These are phyloP conservation scores for Paramisgurnus dabryanus DNA, from an alignment of 2,113 vertebrate species.

Conservation along the genomic window DNA sequence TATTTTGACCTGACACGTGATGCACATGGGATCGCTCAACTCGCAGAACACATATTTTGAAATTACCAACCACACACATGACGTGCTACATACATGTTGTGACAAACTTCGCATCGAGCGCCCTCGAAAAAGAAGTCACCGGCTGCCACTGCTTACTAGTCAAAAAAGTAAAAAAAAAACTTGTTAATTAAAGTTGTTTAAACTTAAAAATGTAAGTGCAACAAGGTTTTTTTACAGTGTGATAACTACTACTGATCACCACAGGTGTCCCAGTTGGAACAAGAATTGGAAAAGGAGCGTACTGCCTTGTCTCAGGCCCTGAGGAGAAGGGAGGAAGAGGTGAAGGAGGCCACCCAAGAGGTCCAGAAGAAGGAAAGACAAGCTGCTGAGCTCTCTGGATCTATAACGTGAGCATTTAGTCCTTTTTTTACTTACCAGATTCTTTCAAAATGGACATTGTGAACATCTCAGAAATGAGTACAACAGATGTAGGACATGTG, in stretches of 20 bases:
- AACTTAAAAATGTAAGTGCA: no score
- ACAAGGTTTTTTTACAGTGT: not conserved
- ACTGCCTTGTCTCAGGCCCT: conserved; percentile 72
- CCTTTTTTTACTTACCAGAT: not conserved
- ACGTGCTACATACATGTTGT: no score
- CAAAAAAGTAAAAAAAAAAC: no score
- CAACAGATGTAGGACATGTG: not conserved
- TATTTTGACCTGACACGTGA: no score
- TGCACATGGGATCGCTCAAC: no score
- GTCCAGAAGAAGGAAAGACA: conserved; percentile 73
- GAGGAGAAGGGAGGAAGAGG: conserved; percentile 74
- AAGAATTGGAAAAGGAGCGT: conserved; percentile 83
- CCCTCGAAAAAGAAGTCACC: no score
- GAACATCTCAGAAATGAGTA: not conserved
- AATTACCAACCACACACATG: no score
- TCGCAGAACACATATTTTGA: no score
- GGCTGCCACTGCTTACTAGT: no score
- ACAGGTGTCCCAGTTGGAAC: conserved; percentile 85
- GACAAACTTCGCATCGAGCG: no score
- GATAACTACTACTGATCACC: not conserved
- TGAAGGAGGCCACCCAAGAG: conserved; percentile 66
- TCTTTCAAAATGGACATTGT: not conserved
- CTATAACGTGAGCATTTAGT: conserved; percentile 73
- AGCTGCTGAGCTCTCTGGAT: conserved; percentile 72
- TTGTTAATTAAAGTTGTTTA: no score